Evolutionary conservation across 92 coral and sea anemone genomes (phyloP).

Genomic region (Scolanthus callimorphus): DNA sequence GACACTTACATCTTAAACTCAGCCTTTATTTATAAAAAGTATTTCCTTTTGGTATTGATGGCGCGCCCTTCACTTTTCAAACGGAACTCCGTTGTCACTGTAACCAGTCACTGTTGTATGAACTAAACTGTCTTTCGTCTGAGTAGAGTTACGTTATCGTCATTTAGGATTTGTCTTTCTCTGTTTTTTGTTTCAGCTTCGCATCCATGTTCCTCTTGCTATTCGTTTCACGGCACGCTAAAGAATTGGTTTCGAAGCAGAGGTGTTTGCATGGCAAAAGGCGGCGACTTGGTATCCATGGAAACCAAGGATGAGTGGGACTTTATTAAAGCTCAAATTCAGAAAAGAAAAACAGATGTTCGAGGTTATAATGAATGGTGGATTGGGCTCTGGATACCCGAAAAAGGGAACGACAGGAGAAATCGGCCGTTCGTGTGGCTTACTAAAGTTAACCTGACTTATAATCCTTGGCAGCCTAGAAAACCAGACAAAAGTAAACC

Average conservation of each 20-base stretch:
- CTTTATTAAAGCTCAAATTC: not conserved
- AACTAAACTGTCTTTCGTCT: too few relatives aligned
- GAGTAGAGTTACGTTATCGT: too few relatives aligned
- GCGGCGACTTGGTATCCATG: not conserved
- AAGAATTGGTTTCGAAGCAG: not conserved
- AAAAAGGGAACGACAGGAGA: not conserved
- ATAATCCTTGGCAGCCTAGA: not conserved
- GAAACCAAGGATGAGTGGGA: not conserved
- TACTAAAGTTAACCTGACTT: not conserved
- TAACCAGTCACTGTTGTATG: too few relatives aligned
- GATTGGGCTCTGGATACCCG: not conserved
- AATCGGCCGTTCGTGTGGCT: not conserved
- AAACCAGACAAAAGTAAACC: not conserved
- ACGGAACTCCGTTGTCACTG: too few relatives aligned
- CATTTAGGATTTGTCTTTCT: too few relatives aligned
- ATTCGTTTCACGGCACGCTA: not conserved
- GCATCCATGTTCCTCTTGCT: too few relatives aligned
- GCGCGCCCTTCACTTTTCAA: too few relatives aligned
- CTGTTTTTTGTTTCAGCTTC: too few relatives aligned
- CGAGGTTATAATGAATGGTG: not conserved
- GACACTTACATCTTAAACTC: too few relatives aligned
- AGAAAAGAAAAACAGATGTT: not conserved
- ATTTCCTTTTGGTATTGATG: too few relatives aligned
- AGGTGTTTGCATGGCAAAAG: not conserved
- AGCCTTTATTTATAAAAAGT: too few relatives aligned